Percentiles rank a stretch among this genome's conserved stretches.
Evolutionary conservation across 2,888 invertebrate genomes (phyloP).

Genomic region (Hoplodrina blanda): DNA sequence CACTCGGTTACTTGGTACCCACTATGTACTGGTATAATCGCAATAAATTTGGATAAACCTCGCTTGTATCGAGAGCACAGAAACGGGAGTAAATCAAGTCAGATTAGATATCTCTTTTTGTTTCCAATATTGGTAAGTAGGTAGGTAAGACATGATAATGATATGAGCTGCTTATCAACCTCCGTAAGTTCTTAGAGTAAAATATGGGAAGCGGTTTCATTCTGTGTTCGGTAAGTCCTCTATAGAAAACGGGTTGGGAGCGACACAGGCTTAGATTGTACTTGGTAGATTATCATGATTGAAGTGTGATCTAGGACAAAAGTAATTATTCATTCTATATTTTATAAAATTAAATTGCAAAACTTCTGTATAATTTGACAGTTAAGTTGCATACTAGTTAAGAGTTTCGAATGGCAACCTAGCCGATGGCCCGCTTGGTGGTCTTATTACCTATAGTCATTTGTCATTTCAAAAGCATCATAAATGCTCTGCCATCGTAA

Average conservation of each 20-base stretch:
- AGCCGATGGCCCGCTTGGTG: too few relatives aligned
- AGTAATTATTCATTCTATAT: too few relatives aligned
- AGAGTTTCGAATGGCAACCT: too few relatives aligned
- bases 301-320: too few relatives aligned
- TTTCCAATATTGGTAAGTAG: slow-evolving; percentile 60
- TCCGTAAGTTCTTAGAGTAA: slow-evolving; percentile 41
- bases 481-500: too few relatives aligned
- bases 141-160: slow-evolving; percentile 38
- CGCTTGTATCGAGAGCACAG: slow-evolving; percentile 55
- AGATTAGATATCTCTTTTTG: slow-evolving; percentile 68
- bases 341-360: too few relatives aligned
- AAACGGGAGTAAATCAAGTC: slow-evolving; percentile 72
- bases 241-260: slow-evolving; percentile 27
- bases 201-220: slow-evolving; percentile 33
- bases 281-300: too few relatives aligned
- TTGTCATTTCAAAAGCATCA: too few relatives aligned
- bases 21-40: slow-evolving; percentile 60
- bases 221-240: slow-evolving; percentile 20
- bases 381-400: too few relatives aligned
- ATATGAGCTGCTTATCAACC: slow-evolving; percentile 37
- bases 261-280: not conserved
- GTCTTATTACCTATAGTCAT: too few relatives aligned
- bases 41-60: slow-evolving; percentile 70
- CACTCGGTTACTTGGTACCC: slow-evolving; percentile 55
- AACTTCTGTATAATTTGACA: too few relatives aligned